phyloP scores from a whole-genome alignment of 1,140 invertebrate species.

The Drosophila arawakana region DNA sequence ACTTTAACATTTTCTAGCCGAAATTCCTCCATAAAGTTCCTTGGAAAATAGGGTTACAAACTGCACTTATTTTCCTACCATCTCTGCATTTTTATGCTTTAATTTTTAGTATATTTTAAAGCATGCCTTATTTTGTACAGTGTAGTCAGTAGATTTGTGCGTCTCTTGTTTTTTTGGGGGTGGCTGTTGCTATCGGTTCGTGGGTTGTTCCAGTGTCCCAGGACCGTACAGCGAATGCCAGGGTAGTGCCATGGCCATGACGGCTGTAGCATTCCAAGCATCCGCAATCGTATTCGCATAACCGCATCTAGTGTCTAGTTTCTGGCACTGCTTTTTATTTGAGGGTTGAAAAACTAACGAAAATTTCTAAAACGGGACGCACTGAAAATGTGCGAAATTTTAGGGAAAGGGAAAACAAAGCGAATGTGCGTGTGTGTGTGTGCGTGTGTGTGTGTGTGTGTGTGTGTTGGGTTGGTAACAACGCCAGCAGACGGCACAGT shows the following conservation, averaged over 20 bases:
- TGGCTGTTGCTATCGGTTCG: conserved; percentile 27
- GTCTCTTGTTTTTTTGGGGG: conserved; percentile 2
- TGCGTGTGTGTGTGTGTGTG: conserved; percentile 13
- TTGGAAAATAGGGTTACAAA: too few species aligned
- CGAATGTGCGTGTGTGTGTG: conserved; percentile 21
- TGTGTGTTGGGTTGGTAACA: conserved; percentile 59
- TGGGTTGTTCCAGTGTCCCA: conserved; percentile 18
- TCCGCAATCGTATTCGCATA: conserved; percentile 24
- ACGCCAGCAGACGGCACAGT: conserved; percentile 19
- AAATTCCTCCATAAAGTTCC: too few species aligned
- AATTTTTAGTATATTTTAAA: too few species aligned
- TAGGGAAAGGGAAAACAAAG: not conserved
- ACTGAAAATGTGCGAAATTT: not conserved
- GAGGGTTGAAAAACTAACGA: conserved; percentile 67
- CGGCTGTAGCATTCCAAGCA: conserved; percentile 33
- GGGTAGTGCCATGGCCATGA: conserved; percentile 13
- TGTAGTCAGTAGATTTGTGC: not conserved
- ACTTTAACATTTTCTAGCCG: too few species aligned
- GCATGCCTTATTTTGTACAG: too few species aligned
- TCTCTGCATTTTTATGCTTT: too few species aligned
- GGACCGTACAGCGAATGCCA: not conserved
- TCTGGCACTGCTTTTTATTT: not conserved
- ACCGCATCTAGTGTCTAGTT: not conserved
- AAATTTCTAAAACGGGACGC: conserved; percentile 67
- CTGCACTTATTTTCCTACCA: too few species aligned